phyloP scores from a whole-genome alignment of 2,797 vertebrate genomes.

The Intellagama lesueurii region DNA sequence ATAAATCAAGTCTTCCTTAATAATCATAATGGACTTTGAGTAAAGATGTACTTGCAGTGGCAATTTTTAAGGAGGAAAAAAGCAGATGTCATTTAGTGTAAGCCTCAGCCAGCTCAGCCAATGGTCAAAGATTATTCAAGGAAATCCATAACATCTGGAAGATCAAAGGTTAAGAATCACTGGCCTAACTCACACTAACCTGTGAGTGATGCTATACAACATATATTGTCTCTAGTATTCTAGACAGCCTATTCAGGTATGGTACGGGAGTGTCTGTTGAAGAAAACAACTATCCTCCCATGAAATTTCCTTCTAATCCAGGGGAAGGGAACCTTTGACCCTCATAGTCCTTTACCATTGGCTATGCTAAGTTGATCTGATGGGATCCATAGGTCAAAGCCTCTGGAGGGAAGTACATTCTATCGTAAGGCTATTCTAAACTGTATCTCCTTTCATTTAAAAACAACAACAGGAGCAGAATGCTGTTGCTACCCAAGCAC shows the following conservation, averaged over 20 bases:
- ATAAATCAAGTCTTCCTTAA: not conserved
- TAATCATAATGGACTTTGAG: not conserved
- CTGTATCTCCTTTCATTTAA: not conserved
- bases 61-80: no score
- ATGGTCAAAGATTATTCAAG: no score
- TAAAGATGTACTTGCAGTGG: not conserved
- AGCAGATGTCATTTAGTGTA: no score
- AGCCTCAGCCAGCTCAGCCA: no score
- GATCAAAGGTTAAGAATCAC: no score
- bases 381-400: not conserved
- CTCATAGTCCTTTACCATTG: not conserved
- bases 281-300: no score
- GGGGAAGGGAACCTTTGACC: no score
- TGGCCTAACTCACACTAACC: no score
- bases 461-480: conserved; percentile 8
- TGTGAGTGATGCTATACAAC: not conserved
- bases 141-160: no score
- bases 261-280: no score
- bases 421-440: not conserved
- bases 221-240: not conserved
- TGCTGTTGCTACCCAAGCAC: not conserved
- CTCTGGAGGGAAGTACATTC: not conserved
- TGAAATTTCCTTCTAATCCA: no score
- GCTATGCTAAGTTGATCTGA: not conserved
- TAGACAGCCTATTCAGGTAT: no score